These are phyloP conservation scores for Eupithecia dodoneata DNA, from an alignment of 2,888 invertebrate genomes.

Conservation along the genomic window DNA sequence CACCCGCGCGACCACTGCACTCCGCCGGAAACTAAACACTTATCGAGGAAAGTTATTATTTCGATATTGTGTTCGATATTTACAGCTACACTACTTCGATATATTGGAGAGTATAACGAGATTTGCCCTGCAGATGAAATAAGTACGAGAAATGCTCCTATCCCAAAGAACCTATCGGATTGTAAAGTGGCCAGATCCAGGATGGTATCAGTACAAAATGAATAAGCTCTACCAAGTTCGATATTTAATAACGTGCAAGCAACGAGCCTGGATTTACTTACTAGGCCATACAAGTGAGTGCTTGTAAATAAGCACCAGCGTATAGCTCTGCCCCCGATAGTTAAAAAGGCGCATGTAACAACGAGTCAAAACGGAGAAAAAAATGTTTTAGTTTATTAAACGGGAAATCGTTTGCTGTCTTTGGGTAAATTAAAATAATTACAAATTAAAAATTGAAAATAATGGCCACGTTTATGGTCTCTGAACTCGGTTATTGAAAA, in stretches of 20 bases:
- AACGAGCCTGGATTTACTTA: neutral
- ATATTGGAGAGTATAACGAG: neutral
- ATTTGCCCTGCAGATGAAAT: neutral
- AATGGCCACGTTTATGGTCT: no score
- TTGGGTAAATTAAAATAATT: no score
- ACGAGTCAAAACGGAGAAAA: no score
- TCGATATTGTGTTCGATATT: neutral
- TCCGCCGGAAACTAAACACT: neutral
- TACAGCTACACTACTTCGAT: neutral
- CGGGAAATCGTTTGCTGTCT: no score
- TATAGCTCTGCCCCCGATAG: no score
- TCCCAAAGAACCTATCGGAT: neutral
- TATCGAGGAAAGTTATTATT: neutral
- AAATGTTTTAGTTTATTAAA: no score
- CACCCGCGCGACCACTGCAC: neutral
- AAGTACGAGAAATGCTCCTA: neutral
- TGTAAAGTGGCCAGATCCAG: neutral
- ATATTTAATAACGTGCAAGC: neutral
- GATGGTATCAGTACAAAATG: neutral
- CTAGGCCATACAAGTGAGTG: slow-evolving; percentile 10
- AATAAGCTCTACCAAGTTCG: neutral
- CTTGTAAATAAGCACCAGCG: neutral
- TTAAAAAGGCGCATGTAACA: no score
- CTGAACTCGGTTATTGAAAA: no score
- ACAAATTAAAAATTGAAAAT: no score